Evolutionary conservation across 2,113 vertebrate species (phyloP).

Genomic region (Hiodon alosoides): DNA sequence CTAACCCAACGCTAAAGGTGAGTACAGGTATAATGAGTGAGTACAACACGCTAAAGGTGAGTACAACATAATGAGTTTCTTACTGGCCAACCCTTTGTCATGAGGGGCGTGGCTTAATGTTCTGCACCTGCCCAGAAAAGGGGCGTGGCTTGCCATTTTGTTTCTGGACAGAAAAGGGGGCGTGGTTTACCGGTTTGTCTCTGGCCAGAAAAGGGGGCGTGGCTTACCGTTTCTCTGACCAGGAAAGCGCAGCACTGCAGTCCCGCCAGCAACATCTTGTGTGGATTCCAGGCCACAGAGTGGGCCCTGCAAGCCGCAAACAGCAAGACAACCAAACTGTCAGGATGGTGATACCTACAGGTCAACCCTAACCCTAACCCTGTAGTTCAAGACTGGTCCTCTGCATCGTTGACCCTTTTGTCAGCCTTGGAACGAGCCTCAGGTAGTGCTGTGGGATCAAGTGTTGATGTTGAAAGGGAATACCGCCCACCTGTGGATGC

Average conservation of each 20-base stretch:
- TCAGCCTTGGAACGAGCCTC: too few species aligned
- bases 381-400: background rate
- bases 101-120: too few species aligned
- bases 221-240: constrained; percentile 65
- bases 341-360: too few species aligned
- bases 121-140: too few species aligned
- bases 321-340: background rate
- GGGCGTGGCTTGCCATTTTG: too few species aligned
- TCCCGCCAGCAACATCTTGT: constrained; percentile 79
- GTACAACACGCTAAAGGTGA: too few species aligned
- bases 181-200: constrained; percentile 58
- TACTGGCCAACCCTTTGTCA: too few species aligned
- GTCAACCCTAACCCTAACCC: too few species aligned
- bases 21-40: too few species aligned
- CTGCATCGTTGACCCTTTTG: background rate
- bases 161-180: too few species aligned
- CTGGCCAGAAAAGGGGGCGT: constrained; percentile 47
- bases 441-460: background rate
- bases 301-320: constrained; percentile 54
- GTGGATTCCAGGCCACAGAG: constrained; percentile 81
- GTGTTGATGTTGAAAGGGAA: background rate
- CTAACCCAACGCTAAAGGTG: too few species aligned
- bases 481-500: constrained; percentile 67
- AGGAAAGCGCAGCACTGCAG: constrained; percentile 79
- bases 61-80: too few species aligned